Percentiles rank a stretch among this genome's conserved stretches.
Evolutionary conservation across 2,113 vertebrate species (phyloP).

Genomic region (Himantopus leucocephalus): DNA sequence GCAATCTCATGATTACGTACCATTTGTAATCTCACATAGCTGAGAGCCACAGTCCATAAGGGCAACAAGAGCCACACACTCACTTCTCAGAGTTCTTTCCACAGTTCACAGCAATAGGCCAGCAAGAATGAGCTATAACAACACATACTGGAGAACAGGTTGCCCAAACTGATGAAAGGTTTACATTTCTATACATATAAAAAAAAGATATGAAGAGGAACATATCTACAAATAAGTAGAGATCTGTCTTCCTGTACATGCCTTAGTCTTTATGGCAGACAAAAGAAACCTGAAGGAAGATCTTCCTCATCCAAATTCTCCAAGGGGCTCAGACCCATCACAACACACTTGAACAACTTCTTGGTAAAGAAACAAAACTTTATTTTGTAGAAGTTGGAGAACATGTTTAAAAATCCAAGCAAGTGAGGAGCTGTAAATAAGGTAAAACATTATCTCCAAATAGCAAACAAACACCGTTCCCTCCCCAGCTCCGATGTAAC

Average conservation of each 20-base stretch:
- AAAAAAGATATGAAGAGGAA: background rate
- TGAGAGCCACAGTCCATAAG: background rate
- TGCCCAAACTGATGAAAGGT: background rate
- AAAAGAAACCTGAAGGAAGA: background rate
- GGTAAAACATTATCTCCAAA: background rate
- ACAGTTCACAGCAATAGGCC: background rate
- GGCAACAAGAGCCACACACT: background rate
- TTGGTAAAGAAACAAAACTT: background rate
- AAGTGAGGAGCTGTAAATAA: background rate
- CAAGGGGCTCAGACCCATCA: background rate
- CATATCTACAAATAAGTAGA: background rate
- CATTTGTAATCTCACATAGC: background rate
- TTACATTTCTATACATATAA: background rate
- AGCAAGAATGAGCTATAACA: background rate
- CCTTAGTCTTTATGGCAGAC: background rate
- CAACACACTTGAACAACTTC: background rate
- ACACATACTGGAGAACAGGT: background rate
- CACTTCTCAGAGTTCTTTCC: background rate
- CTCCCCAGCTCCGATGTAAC: accelerated
- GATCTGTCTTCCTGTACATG: background rate
- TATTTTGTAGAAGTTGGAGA: background rate
- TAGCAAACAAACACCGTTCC: background rate
- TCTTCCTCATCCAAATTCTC: background rate
- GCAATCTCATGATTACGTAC: background rate
- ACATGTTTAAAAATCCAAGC: background rate